A percentile compares a stretch with the other conserved stretches of the same genome.
Evolutionary conservation across 2,888 invertebrate species (phyloP).

Genomic region (Eristalinus aeneus): DNA sequence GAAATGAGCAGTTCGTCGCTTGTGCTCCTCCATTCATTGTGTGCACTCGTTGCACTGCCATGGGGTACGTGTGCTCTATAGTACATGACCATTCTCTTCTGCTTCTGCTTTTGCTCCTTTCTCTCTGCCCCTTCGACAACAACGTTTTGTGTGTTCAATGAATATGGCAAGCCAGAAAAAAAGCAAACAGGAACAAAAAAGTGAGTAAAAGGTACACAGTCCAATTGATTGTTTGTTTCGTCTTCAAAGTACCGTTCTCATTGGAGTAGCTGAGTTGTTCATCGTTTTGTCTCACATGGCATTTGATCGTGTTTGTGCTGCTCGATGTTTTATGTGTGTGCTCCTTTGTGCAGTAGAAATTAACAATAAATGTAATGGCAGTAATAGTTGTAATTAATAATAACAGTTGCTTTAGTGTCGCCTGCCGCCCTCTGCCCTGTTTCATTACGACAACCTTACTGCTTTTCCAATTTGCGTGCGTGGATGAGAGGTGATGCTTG

Average conservation of each 20-base stretch:
- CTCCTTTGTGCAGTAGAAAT: constrained; percentile 58
- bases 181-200: constrained; percentile 19
- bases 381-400: constrained; percentile 68
- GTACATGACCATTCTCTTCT: not conserved
- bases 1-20: constrained; percentile 45
- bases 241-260: constrained; percentile 47
- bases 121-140: constrained; percentile 37
- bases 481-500: constrained; percentile 11
- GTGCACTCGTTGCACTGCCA: constrained; percentile 47
- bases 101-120: not conserved
- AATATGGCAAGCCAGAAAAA: constrained; percentile 3
- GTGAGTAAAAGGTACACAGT: constrained; percentile 23
- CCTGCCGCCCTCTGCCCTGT: constrained; percentile 6
- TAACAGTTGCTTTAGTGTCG: constrained; percentile 63
- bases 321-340: constrained; percentile 55
- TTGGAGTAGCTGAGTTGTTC: constrained; percentile 51
- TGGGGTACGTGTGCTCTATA: constrained; percentile 2
- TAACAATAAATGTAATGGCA: constrained; percentile 68
- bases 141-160: constrained; percentile 10
- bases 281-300: constrained; percentile 69
- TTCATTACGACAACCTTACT: not conserved
- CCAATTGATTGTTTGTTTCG: constrained; percentile 65
- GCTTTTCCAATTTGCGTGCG: not conserved
- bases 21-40: constrained; percentile 48
- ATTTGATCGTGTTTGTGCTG: constrained; percentile 68